These are phyloP conservation scores for Anas acuta DNA, from an alignment of 2,797 vertebrate species.

Conservation along the genomic window DNA sequence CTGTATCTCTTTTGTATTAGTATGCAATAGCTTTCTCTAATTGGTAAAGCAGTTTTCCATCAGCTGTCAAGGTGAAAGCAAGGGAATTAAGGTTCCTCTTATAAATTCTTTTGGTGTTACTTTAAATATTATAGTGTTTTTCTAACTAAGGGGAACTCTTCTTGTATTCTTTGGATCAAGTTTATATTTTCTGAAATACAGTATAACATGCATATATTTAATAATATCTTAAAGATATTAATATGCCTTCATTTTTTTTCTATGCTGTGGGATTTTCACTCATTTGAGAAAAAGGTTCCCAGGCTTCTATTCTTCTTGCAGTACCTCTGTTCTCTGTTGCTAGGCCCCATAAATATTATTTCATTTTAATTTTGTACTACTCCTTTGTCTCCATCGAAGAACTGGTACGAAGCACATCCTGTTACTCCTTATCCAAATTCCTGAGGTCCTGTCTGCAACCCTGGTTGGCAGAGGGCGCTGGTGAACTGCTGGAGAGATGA, in stretches of 20 bases:
- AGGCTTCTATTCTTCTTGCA: background rate
- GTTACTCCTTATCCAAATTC: constrained; percentile 23
- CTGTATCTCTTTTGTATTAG: background rate
- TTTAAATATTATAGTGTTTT: background rate
- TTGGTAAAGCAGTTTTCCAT: background rate
- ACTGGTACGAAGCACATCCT: background rate
- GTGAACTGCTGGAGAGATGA: background rate
- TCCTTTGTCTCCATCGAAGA: background rate
- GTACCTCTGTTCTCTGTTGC: background rate
- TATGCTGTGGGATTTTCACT: constrained; percentile 24
- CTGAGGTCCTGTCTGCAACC: background rate
- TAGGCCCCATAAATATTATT: background rate
- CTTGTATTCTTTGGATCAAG: background rate
- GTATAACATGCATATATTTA: constrained; percentile 52
- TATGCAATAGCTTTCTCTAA: constrained; percentile 6
- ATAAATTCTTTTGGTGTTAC: background rate
- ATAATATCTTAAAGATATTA: constrained; percentile 35
- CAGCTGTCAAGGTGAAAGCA: constrained; percentile 18
- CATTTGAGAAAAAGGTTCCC: background rate
- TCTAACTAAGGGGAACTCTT: constrained; percentile 33
- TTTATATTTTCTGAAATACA: constrained; percentile 1
- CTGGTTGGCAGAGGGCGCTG: background rate
- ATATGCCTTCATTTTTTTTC: background rate
- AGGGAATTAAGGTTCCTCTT: background rate
- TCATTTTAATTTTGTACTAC: background rate